Evolutionary conservation across 2,797 vertebrate genomes (phyloP).

Genomic region (Enteromius trimaculatus): DNA sequence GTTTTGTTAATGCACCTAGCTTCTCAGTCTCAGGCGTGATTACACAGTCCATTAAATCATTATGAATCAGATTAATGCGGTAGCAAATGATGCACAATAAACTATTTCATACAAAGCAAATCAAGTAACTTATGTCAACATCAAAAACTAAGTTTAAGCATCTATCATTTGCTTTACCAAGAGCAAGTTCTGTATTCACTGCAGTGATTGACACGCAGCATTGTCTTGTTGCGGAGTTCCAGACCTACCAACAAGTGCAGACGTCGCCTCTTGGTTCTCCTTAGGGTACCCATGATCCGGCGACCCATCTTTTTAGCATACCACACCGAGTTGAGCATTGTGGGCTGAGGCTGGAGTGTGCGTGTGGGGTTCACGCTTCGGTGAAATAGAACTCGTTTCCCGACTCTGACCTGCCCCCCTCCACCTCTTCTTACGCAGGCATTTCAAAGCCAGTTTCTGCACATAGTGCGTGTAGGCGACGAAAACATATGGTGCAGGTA

Average conservation of each 20-base stretch:
- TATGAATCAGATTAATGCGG: neutral
- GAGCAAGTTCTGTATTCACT: neutral
- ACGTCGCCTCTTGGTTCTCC: constrained; percentile 81
- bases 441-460: constrained; percentile 44
- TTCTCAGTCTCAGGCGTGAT: neutral
- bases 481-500: constrained; percentile 43
- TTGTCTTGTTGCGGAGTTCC: constrained; percentile 5
- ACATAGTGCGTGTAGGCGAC: neutral
- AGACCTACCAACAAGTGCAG: constrained; percentile 84
- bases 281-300: constrained; percentile 82
- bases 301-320: constrained; percentile 84
- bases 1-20: constrained; percentile 15
- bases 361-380: constrained; percentile 59
- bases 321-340: constrained; percentile 85
- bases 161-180: constrained; percentile 7
- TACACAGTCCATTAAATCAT: neutral
- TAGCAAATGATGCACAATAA: neutral
- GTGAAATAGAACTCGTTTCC: constrained; percentile 44
- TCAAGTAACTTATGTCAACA: neutral
- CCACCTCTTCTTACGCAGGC: constrained; percentile 48
- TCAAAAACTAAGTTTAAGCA: constrained; percentile 19
- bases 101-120: neutral
- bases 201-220: constrained; percentile 3
- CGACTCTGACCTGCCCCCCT: constrained; percentile 32
- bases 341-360: constrained; percentile 61